These are phyloP conservation scores for Drosophila aldrichi DNA, from an alignment of 2,888 invertebrate genomes.

Conservation along the genomic window DNA sequence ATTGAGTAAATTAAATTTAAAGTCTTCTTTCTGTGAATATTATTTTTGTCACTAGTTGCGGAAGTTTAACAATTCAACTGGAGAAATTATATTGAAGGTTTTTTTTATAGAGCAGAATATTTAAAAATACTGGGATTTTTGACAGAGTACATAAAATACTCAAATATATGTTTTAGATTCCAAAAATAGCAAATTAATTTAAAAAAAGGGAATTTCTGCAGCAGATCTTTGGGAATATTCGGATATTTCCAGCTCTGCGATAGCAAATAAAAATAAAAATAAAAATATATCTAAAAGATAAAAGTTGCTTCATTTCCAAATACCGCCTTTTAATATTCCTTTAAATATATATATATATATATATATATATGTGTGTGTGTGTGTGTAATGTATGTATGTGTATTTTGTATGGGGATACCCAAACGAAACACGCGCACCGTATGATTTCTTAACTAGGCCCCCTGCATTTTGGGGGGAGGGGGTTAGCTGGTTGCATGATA, in stretches of 20 bases:
- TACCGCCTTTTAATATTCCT: not conserved
- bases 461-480: conserved; percentile 20
- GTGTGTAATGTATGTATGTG: conserved; percentile 21
- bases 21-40: not conserved
- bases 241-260: too few relatives aligned
- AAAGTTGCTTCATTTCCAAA: not conserved
- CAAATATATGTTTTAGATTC: too few relatives aligned
- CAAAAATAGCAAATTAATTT: too few relatives aligned
- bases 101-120: too few relatives aligned
- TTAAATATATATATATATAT: not conserved
- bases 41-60: not conserved
- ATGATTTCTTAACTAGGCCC: conserved; percentile 42
- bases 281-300: not conserved
- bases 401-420: conserved; percentile 40
- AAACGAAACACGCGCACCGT: conserved; percentile 72
- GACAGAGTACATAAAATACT: too few relatives aligned
- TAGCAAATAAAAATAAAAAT: too few relatives aligned
- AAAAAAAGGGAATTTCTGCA: too few relatives aligned
- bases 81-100: not conserved
- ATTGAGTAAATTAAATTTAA: too few relatives aligned
- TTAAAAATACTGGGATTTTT: too few relatives aligned
- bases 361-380: conserved; percentile 12
- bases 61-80: too few relatives aligned
- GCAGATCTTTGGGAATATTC: too few relatives aligned
- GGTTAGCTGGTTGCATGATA: conserved; percentile 39